Evolutionary conservation across 2,888 invertebrate species (phyloP).

Genomic region (Polydrusus cervinus): DNA sequence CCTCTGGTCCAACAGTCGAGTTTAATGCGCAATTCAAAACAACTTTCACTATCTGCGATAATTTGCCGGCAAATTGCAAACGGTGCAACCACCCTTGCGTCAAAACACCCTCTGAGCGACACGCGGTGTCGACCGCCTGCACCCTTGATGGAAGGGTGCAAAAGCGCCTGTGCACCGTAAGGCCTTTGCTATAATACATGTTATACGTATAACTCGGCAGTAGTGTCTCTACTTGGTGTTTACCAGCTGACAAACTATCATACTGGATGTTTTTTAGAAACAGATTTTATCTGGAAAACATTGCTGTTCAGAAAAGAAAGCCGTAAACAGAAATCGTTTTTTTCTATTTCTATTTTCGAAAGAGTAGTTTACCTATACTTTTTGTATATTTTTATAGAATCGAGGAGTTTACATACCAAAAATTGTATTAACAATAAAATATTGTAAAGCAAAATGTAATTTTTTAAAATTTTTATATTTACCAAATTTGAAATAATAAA

Average conservation of each 20-base stretch:
- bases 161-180: slow-evolving; percentile 53
- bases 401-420: too few relatives aligned
- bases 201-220: slow-evolving; percentile 36
- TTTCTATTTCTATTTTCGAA: too few relatives aligned
- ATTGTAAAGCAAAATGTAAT: too few relatives aligned
- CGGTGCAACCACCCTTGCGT: slow-evolving; percentile 34
- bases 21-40: slow-evolving; percentile 33
- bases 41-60: slow-evolving; percentile 47
- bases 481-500: too few relatives aligned
- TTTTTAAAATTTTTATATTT: too few relatives aligned
- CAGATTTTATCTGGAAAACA: background rate
- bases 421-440: too few relatives aligned
- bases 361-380: too few relatives aligned
- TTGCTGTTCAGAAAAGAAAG: background rate
- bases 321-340: too few relatives aligned
- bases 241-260: slow-evolving; percentile 47
- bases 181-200: slow-evolving; percentile 24
- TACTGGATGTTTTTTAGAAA: slow-evolving; percentile 30
- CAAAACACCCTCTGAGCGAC: slow-evolving; percentile 53
- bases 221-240: slow-evolving; percentile 35
- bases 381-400: too few relatives aligned
- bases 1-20: background rate
- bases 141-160: slow-evolving; percentile 51
- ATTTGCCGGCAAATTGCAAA: slow-evolving; percentile 30
- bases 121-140: slow-evolving; percentile 56